A percentile compares a stretch with the other conserved stretches of the same genome.
phyloP scores from a whole-genome alignment of 2,113 vertebrate species.

The Stercorarius parasiticus region DNA sequence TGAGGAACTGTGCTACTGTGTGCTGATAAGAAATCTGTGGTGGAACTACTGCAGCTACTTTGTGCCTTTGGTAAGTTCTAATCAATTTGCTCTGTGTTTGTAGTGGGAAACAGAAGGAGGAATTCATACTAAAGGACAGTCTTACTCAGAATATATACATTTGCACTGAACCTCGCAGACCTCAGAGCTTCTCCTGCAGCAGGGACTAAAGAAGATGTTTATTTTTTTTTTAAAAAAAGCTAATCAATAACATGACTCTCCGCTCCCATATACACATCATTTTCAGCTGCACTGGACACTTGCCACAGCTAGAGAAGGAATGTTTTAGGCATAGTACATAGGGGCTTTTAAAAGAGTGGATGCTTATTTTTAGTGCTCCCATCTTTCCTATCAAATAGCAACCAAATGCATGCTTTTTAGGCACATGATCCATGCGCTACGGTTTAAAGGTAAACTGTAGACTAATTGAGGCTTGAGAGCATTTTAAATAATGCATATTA shows the following conservation, averaged over 20 bases:
- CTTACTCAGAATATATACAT: background rate
- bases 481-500: background rate
- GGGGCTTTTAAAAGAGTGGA: background rate
- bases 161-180: background rate
- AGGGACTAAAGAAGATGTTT: background rate
- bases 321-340: accelerated
- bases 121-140: background rate
- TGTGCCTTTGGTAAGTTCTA: slow-evolving; percentile 1
- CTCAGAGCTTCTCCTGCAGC: background rate
- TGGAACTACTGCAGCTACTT: background rate
- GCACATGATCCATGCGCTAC: accelerated
- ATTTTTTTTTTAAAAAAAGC: background rate
- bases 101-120: background rate
- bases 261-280: accelerated
- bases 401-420: background rate
- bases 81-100: background rate
- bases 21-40: background rate
- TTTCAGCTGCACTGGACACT: background rate
- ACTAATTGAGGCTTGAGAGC: background rate
- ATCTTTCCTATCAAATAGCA: background rate
- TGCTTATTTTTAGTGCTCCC: background rate
- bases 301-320: background rate
- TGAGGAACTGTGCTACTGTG: background rate
- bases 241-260: background rate
- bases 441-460: background rate